These are phyloP conservation scores for Epinotia brunnichana DNA, from an alignment of 2,888 invertebrate genomes.

Conservation along the genomic window DNA sequence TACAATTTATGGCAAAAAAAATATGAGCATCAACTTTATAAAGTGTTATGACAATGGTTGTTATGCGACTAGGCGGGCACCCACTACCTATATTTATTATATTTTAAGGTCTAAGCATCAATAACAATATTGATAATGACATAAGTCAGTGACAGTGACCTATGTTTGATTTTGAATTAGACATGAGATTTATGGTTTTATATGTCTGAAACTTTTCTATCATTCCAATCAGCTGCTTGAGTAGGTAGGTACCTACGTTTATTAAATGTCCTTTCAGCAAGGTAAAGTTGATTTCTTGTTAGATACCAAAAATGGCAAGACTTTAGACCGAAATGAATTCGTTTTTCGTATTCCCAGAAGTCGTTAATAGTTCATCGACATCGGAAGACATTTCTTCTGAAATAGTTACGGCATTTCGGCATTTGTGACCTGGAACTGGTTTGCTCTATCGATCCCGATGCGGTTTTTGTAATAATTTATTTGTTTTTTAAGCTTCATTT, in stretches of 20 bases:
- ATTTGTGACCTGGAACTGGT: slow-evolving; percentile 50
- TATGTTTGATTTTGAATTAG: too few relatives aligned
- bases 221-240: neutral
- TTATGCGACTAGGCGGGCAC: too few relatives aligned
- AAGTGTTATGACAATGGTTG: too few relatives aligned
- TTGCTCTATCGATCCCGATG: slow-evolving; percentile 28
- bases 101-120: too few relatives aligned
- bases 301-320: neutral
- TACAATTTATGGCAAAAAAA: too few relatives aligned
- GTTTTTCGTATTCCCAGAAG: slow-evolving; percentile 52
- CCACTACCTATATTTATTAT: too few relatives aligned
- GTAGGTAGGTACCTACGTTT: neutral
- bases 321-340: neutral
- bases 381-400: slow-evolving; percentile 58
- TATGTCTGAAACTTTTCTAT: neutral
- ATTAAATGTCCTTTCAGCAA: neutral
- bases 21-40: too few relatives aligned
- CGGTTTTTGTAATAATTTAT: slow-evolving; percentile 2
- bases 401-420: slow-evolving; percentile 51
- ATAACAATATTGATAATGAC: too few relatives aligned
- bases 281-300: neutral
- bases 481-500: neutral
- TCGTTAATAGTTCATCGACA: slow-evolving; percentile 66
- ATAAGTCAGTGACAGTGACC: too few relatives aligned
- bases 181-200: neutral